Base-by-base conservation (phyloP, 2,888 invertebrate genomes). In the Sesia apiformis region DNA sequence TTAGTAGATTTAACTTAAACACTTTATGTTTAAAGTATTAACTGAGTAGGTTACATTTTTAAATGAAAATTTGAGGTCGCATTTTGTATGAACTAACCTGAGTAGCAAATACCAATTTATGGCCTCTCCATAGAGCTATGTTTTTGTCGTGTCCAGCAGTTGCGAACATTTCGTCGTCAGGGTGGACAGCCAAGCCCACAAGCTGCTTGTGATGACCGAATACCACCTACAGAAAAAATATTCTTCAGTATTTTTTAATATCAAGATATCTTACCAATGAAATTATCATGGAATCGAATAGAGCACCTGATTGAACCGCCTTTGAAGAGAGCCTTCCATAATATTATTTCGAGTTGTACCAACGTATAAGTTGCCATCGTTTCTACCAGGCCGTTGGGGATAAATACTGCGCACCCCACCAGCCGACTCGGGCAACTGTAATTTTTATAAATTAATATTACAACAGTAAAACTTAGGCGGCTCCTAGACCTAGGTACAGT, bases 111-210 rank as follows among this genome's bases (percentile, higher is more conserved):
- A 96, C 91, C 6, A 97, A 90, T 82, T 96, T 96, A 75, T 96
- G 96, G 57, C 96, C 94, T 58, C 96, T 93, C 98, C 98, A 98
- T 51, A 97, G 86, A 3, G 96, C 96, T 60, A 98, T 95, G 66
- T 95, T 94, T 76, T 96, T 96, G 77, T 97, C 97, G 68, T 96
- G 95, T 0, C 97, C 97, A 1, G 97, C 97, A 0, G 97, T 96
- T 1, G 97, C 96, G 72, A 97, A 97, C 63, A 96, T 92, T 80
- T 97, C 97, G 70, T 96, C 96, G 65, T 96, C 96, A 0, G 97
- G 97, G 80, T 97, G 97, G 3, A 96, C 95, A 3, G 96, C 96
- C 55, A 97, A 79, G 0, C 97, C 97, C 93, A 95, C 95, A 3
- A 97, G 88, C 76, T 95, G 96, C 56, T 96, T 93, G 54, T 95